Evolutionary conservation across 2,888 invertebrate genomes (phyloP).

Genomic region (Hypercompe scribonia): DNA sequence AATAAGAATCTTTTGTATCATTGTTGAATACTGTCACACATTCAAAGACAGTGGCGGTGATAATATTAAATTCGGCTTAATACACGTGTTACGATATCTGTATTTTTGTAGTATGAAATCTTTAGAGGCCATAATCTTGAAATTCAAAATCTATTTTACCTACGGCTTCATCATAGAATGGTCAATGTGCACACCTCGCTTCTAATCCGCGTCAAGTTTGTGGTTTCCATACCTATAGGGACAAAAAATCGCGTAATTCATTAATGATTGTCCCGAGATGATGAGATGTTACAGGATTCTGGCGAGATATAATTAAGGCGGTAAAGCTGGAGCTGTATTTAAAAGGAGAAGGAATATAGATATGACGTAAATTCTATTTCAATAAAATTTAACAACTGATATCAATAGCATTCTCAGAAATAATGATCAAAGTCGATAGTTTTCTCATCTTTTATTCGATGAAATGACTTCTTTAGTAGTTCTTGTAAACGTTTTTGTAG

Average conservation of each 20-base stretch:
- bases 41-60: constrained; percentile 10
- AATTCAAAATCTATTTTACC: too few species aligned
- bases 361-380: too few species aligned
- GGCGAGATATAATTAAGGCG: too few species aligned
- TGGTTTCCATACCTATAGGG: not conserved
- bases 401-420: not conserved
- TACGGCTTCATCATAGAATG: too few species aligned
- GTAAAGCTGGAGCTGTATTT: too few species aligned
- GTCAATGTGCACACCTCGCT: too few species aligned
- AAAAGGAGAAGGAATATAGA: too few species aligned
- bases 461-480: too few species aligned
- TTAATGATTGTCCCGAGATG: not conserved
- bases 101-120: not conserved
- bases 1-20: constrained; percentile 35
- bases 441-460: not conserved
- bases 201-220: not conserved
- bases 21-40: constrained; percentile 28
- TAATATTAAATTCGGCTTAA: not conserved
- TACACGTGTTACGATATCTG: not conserved
- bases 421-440: not conserved
- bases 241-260: not conserved
- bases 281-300: too few species aligned
- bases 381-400: not conserved
- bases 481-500: too few species aligned
- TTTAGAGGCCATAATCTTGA: too few species aligned